Conservation (phyloP, 2,113 vertebrate genomes). For the Mirza zaza region DNA sequence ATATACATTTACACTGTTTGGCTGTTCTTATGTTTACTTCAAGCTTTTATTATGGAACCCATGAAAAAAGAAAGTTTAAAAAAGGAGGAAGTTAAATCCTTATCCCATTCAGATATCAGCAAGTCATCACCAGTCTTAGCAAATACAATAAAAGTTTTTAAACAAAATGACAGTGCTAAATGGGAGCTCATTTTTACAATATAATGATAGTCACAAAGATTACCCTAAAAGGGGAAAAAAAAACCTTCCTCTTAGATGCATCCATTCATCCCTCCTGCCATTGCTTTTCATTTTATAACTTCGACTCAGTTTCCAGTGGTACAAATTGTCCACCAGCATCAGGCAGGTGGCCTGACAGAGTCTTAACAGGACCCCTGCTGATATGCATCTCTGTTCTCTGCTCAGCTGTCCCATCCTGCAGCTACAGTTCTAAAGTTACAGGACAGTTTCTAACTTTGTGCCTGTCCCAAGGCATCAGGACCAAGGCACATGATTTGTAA, state of each 20-base stretch:
- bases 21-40: neutral
- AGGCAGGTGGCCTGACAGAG: constrained; percentile 3
- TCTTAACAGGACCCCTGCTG: constrained; percentile 73
- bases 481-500: constrained; percentile 95
- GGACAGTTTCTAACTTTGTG: constrained; percentile 95
- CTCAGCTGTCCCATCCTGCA: constrained; percentile 90
- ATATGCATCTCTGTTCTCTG: constrained; percentile 83
- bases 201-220: accelerated
- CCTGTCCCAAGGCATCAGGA: constrained; percentile 87
- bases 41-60: neutral
- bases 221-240: neutral
- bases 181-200: neutral
- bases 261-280: neutral
- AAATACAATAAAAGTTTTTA: constrained; percentile 25
- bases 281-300: constrained; percentile 8
- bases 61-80: neutral
- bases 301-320: constrained; percentile 12
- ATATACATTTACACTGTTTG: neutral
- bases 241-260: neutral
- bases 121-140: neutral
- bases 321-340: constrained; percentile 55
- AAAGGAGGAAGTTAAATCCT: neutral
- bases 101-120: neutral
- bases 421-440: constrained; percentile 91
- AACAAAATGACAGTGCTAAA: neutral